Evolutionary conservation across 2,113 vertebrate genomes (phyloP).

Genomic region (Porphyrio hochstetteri): DNA sequence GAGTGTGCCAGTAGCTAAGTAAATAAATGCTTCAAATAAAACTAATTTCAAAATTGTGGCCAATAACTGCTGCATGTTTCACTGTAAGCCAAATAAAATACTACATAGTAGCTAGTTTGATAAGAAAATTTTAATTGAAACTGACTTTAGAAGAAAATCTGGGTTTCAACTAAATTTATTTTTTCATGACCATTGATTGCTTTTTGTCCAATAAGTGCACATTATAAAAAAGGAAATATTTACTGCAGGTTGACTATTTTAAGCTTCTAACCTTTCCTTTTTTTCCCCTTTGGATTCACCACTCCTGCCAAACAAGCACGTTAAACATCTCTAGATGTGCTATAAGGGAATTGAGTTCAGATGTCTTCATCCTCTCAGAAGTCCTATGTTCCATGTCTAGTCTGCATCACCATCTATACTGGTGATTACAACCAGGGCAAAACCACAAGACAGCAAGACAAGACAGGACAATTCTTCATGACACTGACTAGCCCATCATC

Average conservation of each 20-base stretch:
- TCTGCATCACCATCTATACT: background rate
- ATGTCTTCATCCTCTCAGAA: background rate
- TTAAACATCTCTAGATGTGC: background rate
- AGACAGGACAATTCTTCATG: background rate
- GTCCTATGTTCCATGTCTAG: rapidly evolving
- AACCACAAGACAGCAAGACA: background rate
- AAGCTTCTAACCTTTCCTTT: background rate
- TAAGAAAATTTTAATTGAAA: background rate
- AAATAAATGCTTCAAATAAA: background rate
- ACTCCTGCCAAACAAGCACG: background rate
- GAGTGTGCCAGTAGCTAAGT: background rate
- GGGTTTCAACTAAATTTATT: background rate
- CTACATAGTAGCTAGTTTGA: background rate
- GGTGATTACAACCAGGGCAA: background rate
- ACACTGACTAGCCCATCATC: rapidly evolving
- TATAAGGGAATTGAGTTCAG: background rate
- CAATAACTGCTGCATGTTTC: background rate
- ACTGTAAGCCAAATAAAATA: background rate
- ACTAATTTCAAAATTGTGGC: background rate
- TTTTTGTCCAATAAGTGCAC: background rate
- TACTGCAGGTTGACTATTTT: background rate
- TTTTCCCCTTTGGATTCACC: background rate
- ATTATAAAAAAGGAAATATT: background rate
- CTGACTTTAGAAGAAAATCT: background rate
- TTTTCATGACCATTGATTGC: background rate